Percentiles rank a stretch among this genome's conserved stretches.
Conservation (phyloP, 2,888 invertebrate genomes). For the Sthenelais limicola region DNA sequence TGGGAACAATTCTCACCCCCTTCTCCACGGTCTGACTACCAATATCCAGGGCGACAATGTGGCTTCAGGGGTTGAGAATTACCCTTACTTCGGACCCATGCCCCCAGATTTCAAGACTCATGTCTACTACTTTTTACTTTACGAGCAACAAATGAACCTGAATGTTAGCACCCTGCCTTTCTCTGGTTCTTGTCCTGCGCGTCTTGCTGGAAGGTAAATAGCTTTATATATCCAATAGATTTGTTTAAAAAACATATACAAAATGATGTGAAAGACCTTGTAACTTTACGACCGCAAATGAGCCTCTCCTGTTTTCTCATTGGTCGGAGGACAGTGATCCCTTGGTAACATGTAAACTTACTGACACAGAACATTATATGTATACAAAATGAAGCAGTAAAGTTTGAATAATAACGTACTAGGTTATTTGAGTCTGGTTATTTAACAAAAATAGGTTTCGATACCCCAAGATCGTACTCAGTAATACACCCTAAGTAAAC, state of each 20-base stretch:
- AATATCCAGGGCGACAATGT: slow-evolving; percentile 4
- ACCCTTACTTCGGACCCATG: neutral
- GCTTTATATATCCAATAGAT: neutral
- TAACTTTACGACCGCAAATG: neutral
- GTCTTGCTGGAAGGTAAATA: neutral
- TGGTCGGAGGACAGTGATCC: no score
- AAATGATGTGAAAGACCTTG: neutral
- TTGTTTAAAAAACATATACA: neutral
- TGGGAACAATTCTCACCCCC: neutral
- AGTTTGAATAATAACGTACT: no score
- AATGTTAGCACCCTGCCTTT: neutral
- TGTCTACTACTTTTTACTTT: slow-evolving; percentile 5
- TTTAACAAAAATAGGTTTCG: no score
- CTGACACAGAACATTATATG: no score
- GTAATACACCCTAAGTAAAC: no score
- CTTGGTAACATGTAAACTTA: no score
- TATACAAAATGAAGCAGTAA: no score
- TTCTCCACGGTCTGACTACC: slow-evolving; percentile 19
- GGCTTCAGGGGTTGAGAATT: neutral
- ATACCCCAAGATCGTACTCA: no score
- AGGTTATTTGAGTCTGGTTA: no score
- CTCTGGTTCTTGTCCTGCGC: neutral
- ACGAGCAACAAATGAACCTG: neutral
- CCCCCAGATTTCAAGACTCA: neutral
- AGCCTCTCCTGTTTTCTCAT: no score